Base-by-base conservation (phyloP, 2,113 vertebrate species). In the Nycticebus coucang region DNA sequence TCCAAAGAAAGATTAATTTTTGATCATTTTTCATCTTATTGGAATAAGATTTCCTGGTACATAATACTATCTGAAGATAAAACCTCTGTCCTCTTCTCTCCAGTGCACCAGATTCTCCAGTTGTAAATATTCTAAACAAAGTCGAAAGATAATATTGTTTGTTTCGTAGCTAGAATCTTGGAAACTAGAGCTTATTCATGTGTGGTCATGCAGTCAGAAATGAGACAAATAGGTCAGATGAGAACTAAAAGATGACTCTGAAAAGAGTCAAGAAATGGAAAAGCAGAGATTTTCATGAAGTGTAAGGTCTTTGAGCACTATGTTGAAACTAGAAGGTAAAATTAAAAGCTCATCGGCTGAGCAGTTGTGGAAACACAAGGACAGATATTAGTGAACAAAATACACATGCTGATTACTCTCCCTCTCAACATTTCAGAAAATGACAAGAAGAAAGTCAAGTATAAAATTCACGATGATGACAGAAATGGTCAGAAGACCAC, bases 121-220 rank as follows among this genome's bases (percentile, higher is more conserved):
- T 78, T 91, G 37, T 77, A 94, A 79, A 79, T 91, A 79, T 45
- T 82, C 4, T 57, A 88, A 77, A 64, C 74, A 12, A 83, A 84
- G 53, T 3, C 62, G 75, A 81, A 82, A 90, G 55, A 62, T 75
- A 75, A 30, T 89, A 37, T 7, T 72, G 41, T 60, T 87, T 59
- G 8, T 50, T 11, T 87, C 21, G 18, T 19, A 41, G 53, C 57
- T 66, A 86, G 4, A 81, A 11, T 72, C 19, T 60, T 71, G 33
- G 24, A 15, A 82, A 41, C 19, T 50, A 66, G 59, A 85, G 4
- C 5, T 93, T 72, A 10, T 2, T 93, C 60, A 24, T 2, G 7
- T 3, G 3, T 72, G 41, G 3, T 57, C 62, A 93, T 22, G 64
- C 41, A 62, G 8, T 18, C 22, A n/a, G 14, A 17, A 53, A 41